phyloP scores from a whole-genome alignment of 1,140 invertebrate genomes.

The Lepidurus apus region DNA sequence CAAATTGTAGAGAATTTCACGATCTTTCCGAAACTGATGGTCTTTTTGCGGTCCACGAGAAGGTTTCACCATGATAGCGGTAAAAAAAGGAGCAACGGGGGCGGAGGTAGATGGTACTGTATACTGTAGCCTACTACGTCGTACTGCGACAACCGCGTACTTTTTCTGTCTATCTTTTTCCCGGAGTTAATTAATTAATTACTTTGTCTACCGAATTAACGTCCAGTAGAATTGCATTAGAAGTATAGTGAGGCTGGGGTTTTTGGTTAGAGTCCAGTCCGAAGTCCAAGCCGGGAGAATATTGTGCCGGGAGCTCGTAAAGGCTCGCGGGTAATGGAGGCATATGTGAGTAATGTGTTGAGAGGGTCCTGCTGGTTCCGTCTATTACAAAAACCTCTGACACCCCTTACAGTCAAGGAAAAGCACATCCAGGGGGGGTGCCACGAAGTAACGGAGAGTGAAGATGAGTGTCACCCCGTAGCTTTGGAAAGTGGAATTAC shows the following conservation, averaged over 20 bases:
- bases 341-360: conserved; percentile 22
- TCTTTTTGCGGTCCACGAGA: too few species aligned
- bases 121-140: too few species aligned
- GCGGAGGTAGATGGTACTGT: too few species aligned
- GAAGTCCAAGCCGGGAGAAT: conserved; percentile 1
- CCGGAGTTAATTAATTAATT: conserved; percentile 2
- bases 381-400: conserved; percentile 1
- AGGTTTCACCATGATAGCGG: too few species aligned
- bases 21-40: too few species aligned
- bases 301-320: conserved; percentile 7
- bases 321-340: conserved; percentile 4
- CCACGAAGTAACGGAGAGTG: conserved; percentile 13
- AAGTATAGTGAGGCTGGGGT: neutral
- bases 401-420: conserved; percentile 9
- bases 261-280: neutral
- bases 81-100: too few species aligned
- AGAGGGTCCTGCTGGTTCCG: conserved; percentile 1
- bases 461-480: conserved; percentile 11
- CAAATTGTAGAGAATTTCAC: too few species aligned
- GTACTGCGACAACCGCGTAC: neutral
- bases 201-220: neutral
- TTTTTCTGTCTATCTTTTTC: neutral
- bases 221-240: conserved; percentile 1
- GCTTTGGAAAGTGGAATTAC: conserved; percentile 15
- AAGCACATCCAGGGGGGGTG: neutral